Percentiles rank a stretch among this genome's conserved stretches.
These are phyloP conservation scores for Falco novaeseelandiae DNA, from an alignment of 2,797 vertebrate species.

Conservation along the genomic window DNA sequence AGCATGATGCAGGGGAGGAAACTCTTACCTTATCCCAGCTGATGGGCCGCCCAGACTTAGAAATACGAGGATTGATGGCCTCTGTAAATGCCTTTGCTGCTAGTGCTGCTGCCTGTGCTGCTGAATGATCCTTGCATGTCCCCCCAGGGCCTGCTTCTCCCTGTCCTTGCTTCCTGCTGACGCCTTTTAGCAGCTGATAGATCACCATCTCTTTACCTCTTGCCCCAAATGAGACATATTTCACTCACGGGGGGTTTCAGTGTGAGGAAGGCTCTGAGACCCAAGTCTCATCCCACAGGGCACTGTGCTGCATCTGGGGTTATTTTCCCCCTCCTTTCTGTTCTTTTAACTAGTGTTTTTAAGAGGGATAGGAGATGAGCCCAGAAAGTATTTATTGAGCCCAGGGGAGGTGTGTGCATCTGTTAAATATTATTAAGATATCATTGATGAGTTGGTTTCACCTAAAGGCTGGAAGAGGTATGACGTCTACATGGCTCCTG, in stretches of 20 bases:
- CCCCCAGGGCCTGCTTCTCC: background rate
- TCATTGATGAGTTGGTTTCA: slow-evolving; percentile 21
- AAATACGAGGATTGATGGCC: background rate
- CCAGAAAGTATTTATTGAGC: slow-evolving; percentile 27
- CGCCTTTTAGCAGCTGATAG: slow-evolving; percentile 47
- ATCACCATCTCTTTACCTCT: slow-evolving; percentile 1
- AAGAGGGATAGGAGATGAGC: slow-evolving; percentile 17
- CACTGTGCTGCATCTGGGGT: background rate
- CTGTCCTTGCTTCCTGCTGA: slow-evolving; percentile 22
- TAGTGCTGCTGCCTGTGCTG: background rate
- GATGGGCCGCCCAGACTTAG: background rate
- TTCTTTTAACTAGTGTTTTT: slow-evolving; percentile 37
- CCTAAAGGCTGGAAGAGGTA: slow-evolving; percentile 3
- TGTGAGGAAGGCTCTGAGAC: slow-evolving; percentile 39
- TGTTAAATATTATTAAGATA: slow-evolving; percentile 38
- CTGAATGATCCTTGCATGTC: background rate
- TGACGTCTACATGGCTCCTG: background rate
- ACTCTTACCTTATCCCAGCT: slow-evolving; percentile 7
- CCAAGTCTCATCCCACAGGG: background rate
- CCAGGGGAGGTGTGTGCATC: background rate
- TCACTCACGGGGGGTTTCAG: background rate
- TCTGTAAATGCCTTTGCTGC: background rate
- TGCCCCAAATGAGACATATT: background rate
- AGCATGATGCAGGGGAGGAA: background rate
- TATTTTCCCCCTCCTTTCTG: background rate